Conservation (phyloP, 2,797 vertebrate genomes). For the Sciaenops ocellatus region DNA sequence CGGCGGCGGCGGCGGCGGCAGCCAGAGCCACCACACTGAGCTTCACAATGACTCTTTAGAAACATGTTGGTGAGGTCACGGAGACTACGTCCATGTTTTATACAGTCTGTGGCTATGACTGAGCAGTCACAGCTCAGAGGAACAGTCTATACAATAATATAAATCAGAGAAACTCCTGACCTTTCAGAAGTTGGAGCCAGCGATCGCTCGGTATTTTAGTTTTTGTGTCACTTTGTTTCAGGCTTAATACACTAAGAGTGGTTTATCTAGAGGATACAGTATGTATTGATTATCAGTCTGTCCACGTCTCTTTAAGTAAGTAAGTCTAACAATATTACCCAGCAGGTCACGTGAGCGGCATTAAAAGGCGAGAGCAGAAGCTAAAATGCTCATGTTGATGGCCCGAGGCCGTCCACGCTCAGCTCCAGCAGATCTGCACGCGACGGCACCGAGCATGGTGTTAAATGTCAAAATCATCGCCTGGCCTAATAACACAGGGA, state of each 20-base stretch:
- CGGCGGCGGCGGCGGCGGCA: too few species aligned
- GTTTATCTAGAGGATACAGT: neutral
- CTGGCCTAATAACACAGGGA: neutral
- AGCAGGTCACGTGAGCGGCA: conserved; percentile 28
- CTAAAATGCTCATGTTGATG: conserved; percentile 35
- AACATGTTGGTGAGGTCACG: too few species aligned
- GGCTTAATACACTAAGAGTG: neutral
- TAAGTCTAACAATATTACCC: conserved; percentile 13
- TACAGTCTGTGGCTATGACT: too few species aligned
- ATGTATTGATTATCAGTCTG: neutral
- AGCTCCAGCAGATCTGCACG: conserved; percentile 47
- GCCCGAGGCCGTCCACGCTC: conserved; percentile 48
- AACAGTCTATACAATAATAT: neutral
- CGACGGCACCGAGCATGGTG: conserved; percentile 24
- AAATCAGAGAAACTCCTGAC: neutral
- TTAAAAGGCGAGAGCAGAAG: conserved; percentile 47
- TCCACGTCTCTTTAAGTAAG: conserved; percentile 1
- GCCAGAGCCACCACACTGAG: too few species aligned
- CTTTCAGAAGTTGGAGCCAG: neutral
- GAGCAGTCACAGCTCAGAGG: too few species aligned
- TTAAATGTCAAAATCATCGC: conserved; percentile 56
- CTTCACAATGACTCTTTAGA: too few species aligned
- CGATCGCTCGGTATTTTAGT: too few species aligned
- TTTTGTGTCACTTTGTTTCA: neutral
- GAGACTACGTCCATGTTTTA: too few species aligned